Conservation (phyloP, 1,140 invertebrate species). For the Daktulosphaira vitifoliae region DNA sequence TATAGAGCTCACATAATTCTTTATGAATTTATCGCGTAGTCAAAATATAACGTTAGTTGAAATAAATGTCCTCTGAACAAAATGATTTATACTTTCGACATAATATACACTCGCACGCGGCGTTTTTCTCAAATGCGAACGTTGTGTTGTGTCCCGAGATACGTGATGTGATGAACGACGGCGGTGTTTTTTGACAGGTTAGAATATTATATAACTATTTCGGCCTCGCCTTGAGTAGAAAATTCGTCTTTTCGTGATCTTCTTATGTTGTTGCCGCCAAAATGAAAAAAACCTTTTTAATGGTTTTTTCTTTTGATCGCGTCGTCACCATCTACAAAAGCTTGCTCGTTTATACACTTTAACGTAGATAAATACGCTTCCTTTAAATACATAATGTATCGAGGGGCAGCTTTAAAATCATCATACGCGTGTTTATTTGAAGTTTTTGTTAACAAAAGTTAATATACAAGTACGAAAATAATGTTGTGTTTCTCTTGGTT, state of each 20-base stretch:
- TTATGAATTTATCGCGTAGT: not conserved
- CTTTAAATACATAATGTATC: too few species aligned
- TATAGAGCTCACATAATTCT: not conserved
- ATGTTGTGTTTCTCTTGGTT: too few species aligned
- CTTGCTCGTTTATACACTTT: too few species aligned
- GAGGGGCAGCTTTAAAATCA: too few species aligned
- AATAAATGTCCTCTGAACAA: not conserved
- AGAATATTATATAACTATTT: slow-evolving; percentile 7
- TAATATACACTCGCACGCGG: not conserved
- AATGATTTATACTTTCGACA: slow-evolving; percentile 14
- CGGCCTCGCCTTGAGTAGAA: not conserved
- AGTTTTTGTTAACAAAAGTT: too few species aligned
- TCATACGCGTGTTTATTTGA: too few species aligned
- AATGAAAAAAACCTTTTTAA: not conserved
- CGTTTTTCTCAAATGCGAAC: not conserved
- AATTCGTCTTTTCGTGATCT: not conserved
- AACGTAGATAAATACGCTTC: too few species aligned
- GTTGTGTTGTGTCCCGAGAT: not conserved
- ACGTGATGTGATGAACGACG: slow-evolving; percentile 23
- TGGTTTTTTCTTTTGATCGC: too few species aligned
- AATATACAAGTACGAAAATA: too few species aligned
- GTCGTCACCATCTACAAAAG: too few species aligned
- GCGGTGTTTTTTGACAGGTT: slow-evolving; percentile 2
- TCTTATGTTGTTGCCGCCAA: not conserved
- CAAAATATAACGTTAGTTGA: slow-evolving; percentile 12